Evolutionary conservation across 2,888 invertebrate species (phyloP), one percentile per base, ranked within the genome.

Genomic region (Chaitophorus viminalis): DNA sequence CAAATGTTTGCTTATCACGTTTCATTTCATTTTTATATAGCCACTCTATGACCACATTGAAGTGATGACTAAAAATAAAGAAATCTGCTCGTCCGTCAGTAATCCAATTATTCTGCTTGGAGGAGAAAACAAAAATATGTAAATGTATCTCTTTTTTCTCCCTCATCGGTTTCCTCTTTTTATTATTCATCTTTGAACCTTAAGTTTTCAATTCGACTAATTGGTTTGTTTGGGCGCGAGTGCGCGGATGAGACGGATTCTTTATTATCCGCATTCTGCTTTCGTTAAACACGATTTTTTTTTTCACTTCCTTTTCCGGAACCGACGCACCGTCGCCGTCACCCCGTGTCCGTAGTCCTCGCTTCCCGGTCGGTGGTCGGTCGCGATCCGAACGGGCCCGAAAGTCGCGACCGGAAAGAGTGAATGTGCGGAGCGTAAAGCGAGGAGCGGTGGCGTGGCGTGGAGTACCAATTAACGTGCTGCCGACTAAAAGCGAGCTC

Each of bases 191-290:
- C 72, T 78, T 78, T 70, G 54, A 72, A 79, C 72, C 74, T 81
- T 65, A 46, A 79, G 79, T 87, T 87, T 87, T 87, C 74, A 60
- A 87, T 79, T 87, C 81, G 39, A 79, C 87, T 87, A 87, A 87
- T 87, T 87, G 87, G 81, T 81, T 81, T n/a, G 46, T 74, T 81
- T 60, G n/a, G 54, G 36, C 18, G n/a, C 46, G 68, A 21, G n/a
- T 18, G 79, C 46, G 65, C 31, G n/a, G 11, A 72, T 17, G 17
- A 21, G 6, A 39, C 39, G n/a, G 52, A 29, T 36, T 79, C 79
- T 70, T 87, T 72, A 36, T 86, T 72, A 39, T 72, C 18, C 36
- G 11, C 46, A 0, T 33, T 25, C 33, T 36, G 70, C 36, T 54
- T 86, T 70, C 46, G 72, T 86, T 78, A 25, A 77, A 77, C 85